These are phyloP conservation scores for Lucilia cuprina DNA, from an alignment of 1,140 invertebrate species.

Conservation along the genomic window DNA sequence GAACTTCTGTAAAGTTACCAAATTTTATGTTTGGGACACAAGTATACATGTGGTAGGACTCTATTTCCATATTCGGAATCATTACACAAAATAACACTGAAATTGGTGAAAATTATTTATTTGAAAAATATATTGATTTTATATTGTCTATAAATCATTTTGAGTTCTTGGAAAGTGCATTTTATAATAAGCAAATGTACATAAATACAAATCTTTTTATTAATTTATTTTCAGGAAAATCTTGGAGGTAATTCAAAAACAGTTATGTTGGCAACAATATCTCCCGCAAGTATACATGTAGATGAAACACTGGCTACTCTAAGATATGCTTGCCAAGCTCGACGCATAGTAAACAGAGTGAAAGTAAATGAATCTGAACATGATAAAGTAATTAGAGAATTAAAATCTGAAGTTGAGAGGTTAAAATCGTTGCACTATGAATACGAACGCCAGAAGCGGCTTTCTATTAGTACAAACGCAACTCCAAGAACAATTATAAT, in stretches of 20 bases:
- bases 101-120: too few species aligned
- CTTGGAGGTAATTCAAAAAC: constrained; percentile 93
- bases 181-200: too few species aligned
- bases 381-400: constrained; percentile 81
- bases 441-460: constrained; percentile 64
- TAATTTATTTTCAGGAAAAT: constrained; percentile 71
- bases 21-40: too few species aligned
- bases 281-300: constrained; percentile 78
- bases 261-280: constrained; percentile 83
- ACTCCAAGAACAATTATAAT: constrained; percentile 56
- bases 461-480: constrained; percentile 51
- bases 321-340: constrained; percentile 85
- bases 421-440: constrained; percentile 68
- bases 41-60: too few species aligned
- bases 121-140: too few species aligned
- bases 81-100: too few species aligned
- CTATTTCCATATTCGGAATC: too few species aligned
- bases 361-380: constrained; percentile 92
- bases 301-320: constrained; percentile 87
- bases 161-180: too few species aligned
- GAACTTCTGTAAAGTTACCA: too few species aligned
- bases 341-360: constrained; percentile 92
- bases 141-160: too few species aligned
- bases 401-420: constrained; percentile 79
- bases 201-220: background rate